These are phyloP conservation scores for Varecia variegata DNA, from an alignment of 2,797 vertebrate species.

Conservation along the genomic window DNA sequence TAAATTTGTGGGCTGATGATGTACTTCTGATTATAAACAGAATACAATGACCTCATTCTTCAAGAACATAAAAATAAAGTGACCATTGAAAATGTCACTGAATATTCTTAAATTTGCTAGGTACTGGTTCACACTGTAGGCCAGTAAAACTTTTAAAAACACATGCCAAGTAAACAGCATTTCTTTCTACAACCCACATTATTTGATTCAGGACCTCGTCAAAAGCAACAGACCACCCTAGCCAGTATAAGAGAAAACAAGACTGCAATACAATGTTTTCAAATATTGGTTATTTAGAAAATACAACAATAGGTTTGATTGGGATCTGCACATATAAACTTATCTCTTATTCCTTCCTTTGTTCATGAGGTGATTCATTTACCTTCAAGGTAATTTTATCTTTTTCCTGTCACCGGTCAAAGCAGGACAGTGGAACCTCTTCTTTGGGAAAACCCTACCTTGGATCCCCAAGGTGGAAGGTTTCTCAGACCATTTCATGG, in stretches of 20 bases:
- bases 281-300: neutral
- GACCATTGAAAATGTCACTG: neutral
- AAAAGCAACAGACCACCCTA: neutral
- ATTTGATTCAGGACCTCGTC: neutral
- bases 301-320: neutral
- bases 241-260: neutral
- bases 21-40: neutral
- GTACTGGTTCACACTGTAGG: neutral
- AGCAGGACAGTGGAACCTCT: neutral
- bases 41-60: neutral
- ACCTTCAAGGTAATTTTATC: neutral
- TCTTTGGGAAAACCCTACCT: neutral
- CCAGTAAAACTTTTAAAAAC: neutral
- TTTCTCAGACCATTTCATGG: neutral
- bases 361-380: neutral
- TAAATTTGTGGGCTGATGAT: neutral
- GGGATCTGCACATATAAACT: neutral
- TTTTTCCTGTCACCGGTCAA: neutral
- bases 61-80: slow-evolving; percentile 20
- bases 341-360: neutral
- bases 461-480: neutral
- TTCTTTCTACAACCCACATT: neutral
- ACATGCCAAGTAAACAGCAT: neutral
- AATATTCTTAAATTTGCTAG: neutral
- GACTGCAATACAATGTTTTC: neutral